A percentile compares a stretch with the other conserved stretches of the same genome.
Evolutionary conservation across 2,888 invertebrate species (phyloP).

Genomic region (Branchellion lobata): DNA sequence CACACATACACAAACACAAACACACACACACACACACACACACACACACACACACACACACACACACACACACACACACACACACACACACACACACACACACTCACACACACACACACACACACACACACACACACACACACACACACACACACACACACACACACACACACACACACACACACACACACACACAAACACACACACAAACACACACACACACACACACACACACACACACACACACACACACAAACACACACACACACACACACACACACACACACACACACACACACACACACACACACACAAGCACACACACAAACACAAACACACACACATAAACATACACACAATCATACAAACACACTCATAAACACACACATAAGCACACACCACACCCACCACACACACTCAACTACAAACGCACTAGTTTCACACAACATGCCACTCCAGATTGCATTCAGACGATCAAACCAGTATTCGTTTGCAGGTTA

Average conservation of each 20-base stretch:
- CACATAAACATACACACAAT: neutral
- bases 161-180: conserved; percentile 27
- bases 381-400: neutral
- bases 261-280: neutral
- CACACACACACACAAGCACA: neutral
- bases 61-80: conserved; percentile 25
- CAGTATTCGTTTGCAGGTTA: conserved; percentile 2
- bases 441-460: too few relatives aligned
- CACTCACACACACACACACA: conserved; percentile 13
- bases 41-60: conserved; percentile 20
- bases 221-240: neutral
- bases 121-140: conserved; percentile 21
- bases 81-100: conserved; percentile 18
- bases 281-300: neutral
- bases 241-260: neutral
- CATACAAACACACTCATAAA: neutral
- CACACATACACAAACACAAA: neutral
- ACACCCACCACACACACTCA: neutral
- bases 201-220: neutral
- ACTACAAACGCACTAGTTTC: too few relatives aligned
- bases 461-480: neutral
- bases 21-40: conserved; percentile 12
- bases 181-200: conserved; percentile 8
- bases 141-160: conserved; percentile 8
- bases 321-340: conserved; percentile 13